Evolutionary conservation across 2,113 vertebrate genomes (phyloP).

Genomic region (Dunckerocampus dactyliophorus): DNA sequence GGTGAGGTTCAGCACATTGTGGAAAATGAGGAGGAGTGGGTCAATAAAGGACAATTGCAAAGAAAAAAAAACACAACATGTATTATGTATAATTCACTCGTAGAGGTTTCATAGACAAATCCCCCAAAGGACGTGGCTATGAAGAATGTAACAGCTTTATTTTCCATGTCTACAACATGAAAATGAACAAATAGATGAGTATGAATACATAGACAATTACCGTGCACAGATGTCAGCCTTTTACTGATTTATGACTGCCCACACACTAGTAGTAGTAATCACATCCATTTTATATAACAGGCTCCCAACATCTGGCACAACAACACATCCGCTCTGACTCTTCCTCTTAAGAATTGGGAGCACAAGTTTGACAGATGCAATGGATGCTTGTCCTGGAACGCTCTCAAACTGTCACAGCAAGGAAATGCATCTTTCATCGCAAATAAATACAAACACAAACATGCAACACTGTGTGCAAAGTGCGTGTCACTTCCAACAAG

Average conservation of each 20-base stretch:
- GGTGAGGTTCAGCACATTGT: not conserved
- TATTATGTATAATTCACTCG: constrained; percentile 13
- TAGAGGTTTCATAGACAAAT: constrained; percentile 5
- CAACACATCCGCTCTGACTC: not conserved
- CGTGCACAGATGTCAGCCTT: too few relatives aligned
- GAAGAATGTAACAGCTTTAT: constrained; percentile 19
- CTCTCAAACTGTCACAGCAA: constrained; percentile 7
- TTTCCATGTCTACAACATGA: not conserved
- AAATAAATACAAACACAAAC: constrained; percentile 11
- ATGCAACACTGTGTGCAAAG: constrained; percentile 4
- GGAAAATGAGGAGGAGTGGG: not conserved
- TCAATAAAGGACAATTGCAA: not conserved
- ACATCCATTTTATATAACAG: not conserved
- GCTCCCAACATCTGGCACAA: not conserved
- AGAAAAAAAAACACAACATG: constrained; percentile 13
- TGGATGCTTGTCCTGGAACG: constrained; percentile 9
- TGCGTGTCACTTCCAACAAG: constrained; percentile 17
- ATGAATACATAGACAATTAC: too few relatives aligned
- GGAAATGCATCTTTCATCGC: constrained; percentile 17
- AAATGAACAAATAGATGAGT: not conserved
- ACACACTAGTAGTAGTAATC: not conserved
- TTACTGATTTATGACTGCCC: too few relatives aligned
- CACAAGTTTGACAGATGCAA: constrained; percentile 18
- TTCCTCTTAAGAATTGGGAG: constrained; percentile 8
- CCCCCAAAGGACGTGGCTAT: not conserved